Evolutionary conservation across 2,888 invertebrate genomes (phyloP), one percentile per base, ranked within the genome.

Genomic region (Mimas tiliae): DNA sequence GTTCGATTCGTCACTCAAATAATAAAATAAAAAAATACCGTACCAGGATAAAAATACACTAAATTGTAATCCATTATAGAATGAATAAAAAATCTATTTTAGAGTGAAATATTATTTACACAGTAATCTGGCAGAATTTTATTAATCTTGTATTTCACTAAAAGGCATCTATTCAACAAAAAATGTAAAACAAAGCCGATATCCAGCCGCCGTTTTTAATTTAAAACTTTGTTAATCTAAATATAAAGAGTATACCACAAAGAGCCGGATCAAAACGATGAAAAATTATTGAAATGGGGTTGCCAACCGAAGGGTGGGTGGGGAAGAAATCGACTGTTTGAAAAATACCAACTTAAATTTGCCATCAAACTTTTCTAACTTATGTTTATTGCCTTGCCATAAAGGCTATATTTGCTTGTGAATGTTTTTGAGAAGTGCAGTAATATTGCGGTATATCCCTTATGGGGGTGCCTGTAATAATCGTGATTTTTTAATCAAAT

Each of bases 401-500:
- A 87, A 65, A 69, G 79, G 67, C 63, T 11, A 72, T 16, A 70
- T 53, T 84, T 4, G 68, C 27, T 33, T 70, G 72, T 0, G 16
- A 47, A 27, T 16, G 21, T 7, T 42, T 70, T 75, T 65, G 58
- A 63, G 34, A 73, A 65, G 58, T 67, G 69, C 62, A 69, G 68
- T 74, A 74, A 72, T 82, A 72, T 74, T 72, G 74, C 77, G 81
- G 85, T 81, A 80, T 82, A 83, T 84, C 85, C 84, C 85, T 78
- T 83, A 83, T 86, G 90, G 91, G 88, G 87, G 88, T 79, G 76
- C 79, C 80, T 84, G 92, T 91, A 94, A 93, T 94, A 93, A 94
- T 94, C 94, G 94, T 94, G 94, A 94, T 94, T 94, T 94, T 94
- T 94, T 94, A 94, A 94, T 94, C 94, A 94, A 94, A 94, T 94